Percentiles rank a stretch among this genome's conserved stretches.
These are phyloP conservation scores for Gymnoscopelus microlampas DNA, from an alignment of 2,797 vertebrate species.

Conservation along the genomic window DNA sequence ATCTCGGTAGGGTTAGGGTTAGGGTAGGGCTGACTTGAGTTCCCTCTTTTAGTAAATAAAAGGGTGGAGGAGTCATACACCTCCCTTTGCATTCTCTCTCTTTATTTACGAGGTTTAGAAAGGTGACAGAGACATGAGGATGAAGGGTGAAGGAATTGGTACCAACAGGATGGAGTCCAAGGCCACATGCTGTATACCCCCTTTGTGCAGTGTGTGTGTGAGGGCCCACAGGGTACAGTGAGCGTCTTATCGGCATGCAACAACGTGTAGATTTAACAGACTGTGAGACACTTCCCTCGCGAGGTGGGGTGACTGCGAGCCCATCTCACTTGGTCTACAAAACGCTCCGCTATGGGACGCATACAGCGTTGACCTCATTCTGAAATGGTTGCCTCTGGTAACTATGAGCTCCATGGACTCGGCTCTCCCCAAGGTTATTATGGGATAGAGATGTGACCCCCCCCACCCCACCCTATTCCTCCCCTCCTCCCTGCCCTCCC, in stretches of 20 bases:
- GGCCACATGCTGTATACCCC: too few relatives aligned
- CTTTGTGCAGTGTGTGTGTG: too few relatives aligned
- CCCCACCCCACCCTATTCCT: constrained; percentile 9
- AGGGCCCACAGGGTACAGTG: too few relatives aligned
- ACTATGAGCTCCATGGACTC: constrained; percentile 46
- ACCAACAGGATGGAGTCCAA: too few relatives aligned
- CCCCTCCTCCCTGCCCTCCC: constrained; percentile 37
- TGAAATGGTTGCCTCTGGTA: constrained; percentile 54
- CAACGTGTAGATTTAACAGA: constrained; percentile 40
- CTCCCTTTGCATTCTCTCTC: too few relatives aligned
- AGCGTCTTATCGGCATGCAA: not conserved
- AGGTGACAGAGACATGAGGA: too few relatives aligned
- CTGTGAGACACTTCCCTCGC: constrained; percentile 37
- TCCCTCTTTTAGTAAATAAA: constrained; percentile 16
- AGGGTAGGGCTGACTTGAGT: constrained; percentile 51
- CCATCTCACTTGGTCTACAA: constrained; percentile 34
- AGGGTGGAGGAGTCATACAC: too few relatives aligned
- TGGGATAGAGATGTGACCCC: constrained; percentile 64
- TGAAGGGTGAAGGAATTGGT: too few relatives aligned
- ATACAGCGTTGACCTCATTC: constrained; percentile 67
- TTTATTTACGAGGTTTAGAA: too few relatives aligned
- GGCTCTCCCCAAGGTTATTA: constrained; percentile 56
- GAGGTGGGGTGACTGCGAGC: constrained; percentile 39
- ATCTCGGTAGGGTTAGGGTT: too few relatives aligned
- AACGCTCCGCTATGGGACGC: constrained; percentile 54